A percentile compares a stretch with the other conserved stretches of the same genome.
Evolutionary conservation across 2,113 vertebrate species (phyloP).

Genomic region (Sceloporus tristichus): DNA sequence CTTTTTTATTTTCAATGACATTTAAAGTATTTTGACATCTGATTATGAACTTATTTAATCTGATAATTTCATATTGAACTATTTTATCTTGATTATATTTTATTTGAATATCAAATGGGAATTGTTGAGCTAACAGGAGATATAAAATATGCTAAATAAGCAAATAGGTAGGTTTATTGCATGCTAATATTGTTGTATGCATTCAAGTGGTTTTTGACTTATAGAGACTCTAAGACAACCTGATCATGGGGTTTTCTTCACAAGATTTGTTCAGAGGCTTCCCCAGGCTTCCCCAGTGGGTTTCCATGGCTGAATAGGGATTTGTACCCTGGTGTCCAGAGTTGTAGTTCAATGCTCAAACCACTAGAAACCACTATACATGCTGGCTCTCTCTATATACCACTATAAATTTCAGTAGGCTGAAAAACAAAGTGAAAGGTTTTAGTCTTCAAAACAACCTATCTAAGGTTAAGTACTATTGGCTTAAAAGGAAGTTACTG

Average conservation of each 20-base stretch:
- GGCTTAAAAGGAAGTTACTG: neutral
- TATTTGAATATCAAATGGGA: neutral
- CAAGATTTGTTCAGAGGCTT: too few relatives aligned
- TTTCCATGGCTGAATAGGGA: too few relatives aligned
- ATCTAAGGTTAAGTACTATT: neutral
- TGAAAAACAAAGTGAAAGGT: neutral
- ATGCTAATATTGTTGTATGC: neutral
- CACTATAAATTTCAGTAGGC: neutral
- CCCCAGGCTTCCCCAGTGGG: too few relatives aligned
- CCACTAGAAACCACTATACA: too few relatives aligned
- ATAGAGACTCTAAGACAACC: too few relatives aligned
- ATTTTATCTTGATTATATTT: neutral
- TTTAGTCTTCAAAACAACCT: neutral
- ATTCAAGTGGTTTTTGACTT: too few relatives aligned
- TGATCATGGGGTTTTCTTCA: too few relatives aligned
- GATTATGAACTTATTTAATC: neutral
- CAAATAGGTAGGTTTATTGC: neutral
- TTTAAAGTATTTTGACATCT: neutral
- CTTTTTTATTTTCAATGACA: too few relatives aligned
- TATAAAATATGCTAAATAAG: neutral
- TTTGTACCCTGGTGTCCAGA: too few relatives aligned
- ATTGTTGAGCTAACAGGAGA: neutral
- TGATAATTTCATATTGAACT: neutral
- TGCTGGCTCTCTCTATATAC: too few relatives aligned
- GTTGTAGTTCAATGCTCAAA: too few relatives aligned